These are phyloP conservation scores for Drosophila obscura DNA, from an alignment of 1,140 invertebrate species.

Conservation along the genomic window DNA sequence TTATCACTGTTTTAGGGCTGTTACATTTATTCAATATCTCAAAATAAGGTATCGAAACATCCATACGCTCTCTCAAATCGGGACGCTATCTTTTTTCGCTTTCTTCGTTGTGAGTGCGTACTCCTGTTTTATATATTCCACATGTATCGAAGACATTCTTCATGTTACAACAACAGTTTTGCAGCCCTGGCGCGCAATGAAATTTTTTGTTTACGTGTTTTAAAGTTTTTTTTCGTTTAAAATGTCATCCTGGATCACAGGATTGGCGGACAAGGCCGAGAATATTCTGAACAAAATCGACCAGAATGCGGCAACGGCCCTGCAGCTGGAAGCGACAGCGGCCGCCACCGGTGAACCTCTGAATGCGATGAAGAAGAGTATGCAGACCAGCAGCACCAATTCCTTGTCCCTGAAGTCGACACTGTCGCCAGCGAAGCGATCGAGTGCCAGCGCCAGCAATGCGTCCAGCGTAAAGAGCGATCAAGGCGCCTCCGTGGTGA, in stretches of 20 bases:
- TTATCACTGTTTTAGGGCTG: too few species aligned
- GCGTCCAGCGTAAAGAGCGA: conserved; percentile 63
- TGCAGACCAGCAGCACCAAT: conserved; percentile 60
- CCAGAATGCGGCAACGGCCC: conserved; percentile 91
- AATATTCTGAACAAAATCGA: conserved; percentile 93
- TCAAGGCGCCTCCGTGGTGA: conserved; percentile 32
- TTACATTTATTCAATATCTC: too few species aligned
- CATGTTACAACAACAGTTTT: too few species aligned
- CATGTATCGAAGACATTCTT: too few species aligned
- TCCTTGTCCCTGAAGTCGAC: conserved; percentile 39
- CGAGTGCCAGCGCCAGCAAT: conserved; percentile 45
- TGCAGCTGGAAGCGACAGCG: conserved; percentile 44
- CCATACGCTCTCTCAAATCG: too few species aligned
- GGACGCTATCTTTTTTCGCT: too few species aligned
- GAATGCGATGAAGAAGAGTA: conserved; percentile 58
- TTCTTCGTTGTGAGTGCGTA: too few species aligned
- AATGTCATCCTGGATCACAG: conserved; percentile 90
- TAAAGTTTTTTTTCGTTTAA: conserved; percentile 59
- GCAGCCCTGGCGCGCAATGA: conserved; percentile 17
- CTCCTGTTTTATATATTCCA: too few species aligned
- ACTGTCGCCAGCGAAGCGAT: conserved; percentile 46
- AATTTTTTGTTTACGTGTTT: conserved; percentile 43
- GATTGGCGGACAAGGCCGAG: conserved; percentile 92
- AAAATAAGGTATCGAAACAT: too few species aligned
- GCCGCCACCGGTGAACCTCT: conserved; percentile 8